phyloP scores from a whole-genome alignment of 2,113 vertebrate species.

The Todiramphus saurophagus region DNA sequence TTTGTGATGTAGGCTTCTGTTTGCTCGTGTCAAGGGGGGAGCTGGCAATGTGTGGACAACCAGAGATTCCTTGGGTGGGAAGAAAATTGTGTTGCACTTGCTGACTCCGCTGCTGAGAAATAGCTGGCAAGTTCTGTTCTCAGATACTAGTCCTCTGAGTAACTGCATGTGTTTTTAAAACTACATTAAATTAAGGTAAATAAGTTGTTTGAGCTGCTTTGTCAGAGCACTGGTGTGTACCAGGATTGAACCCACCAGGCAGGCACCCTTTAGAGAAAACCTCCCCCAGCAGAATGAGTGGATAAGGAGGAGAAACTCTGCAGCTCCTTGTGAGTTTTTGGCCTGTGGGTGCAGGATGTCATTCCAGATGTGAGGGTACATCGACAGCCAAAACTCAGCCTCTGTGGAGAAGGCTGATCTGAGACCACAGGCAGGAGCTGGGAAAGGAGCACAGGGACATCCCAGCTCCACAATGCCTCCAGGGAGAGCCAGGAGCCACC shows the following conservation, averaged over 20 bases:
- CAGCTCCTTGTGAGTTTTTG: not conserved
- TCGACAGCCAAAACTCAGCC: not conserved
- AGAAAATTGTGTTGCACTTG: not conserved
- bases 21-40: not conserved
- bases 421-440: not conserved
- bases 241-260: not conserved
- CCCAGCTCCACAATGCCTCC: rapidly evolving
- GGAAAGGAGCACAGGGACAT: not conserved
- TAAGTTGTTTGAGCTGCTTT: not conserved
- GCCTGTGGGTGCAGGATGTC: not conserved
- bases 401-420: not conserved
- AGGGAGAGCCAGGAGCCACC: not conserved
- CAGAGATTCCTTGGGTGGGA: not conserved
- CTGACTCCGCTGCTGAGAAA: not conserved
- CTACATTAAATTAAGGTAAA: not conserved
- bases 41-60: not conserved
- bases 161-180: not conserved
- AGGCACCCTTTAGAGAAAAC: not conserved
- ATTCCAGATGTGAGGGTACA: rapidly evolving
- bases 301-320: not conserved
- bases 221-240: not conserved
- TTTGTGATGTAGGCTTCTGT: not conserved
- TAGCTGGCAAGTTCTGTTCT: not conserved
- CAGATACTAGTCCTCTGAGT: not conserved
- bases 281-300: not conserved